Evolutionary conservation across 1,140 invertebrate genomes (phyloP).

Genomic region (Bombus superbus): DNA sequence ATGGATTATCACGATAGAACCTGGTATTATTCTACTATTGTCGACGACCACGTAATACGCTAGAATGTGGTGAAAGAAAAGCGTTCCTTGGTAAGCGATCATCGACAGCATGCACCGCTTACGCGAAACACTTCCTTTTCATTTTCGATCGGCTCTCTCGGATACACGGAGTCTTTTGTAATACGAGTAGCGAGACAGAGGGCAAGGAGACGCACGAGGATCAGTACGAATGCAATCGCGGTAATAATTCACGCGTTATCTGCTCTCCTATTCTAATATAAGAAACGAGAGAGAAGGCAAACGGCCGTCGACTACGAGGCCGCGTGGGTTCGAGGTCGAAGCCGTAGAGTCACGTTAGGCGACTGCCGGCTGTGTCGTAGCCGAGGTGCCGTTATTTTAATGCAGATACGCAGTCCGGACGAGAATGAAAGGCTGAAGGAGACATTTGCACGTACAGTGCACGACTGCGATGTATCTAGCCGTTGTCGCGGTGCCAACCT

Average conservation of each 20-base stretch:
- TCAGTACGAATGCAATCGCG: conserved; percentile 38
- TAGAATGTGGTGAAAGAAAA: neutral
- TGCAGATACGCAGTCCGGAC: conserved; percentile 65
- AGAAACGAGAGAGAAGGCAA: conserved; percentile 34
- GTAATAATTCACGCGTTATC: conserved; percentile 48
- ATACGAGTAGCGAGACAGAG: neutral
- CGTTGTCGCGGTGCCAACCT: conserved; percentile 17
- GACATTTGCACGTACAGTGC: conserved; percentile 56
- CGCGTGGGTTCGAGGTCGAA: conserved; percentile 69
- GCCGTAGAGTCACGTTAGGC: conserved; percentile 67
- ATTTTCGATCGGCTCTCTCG: neutral
- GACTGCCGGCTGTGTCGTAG: conserved; percentile 64
- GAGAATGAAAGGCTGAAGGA: conserved; percentile 68
- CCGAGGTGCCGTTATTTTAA: conserved; percentile 70
- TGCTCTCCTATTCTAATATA: conserved; percentile 41
- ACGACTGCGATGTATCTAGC: conserved; percentile 36
- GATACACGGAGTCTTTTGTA: neutral
- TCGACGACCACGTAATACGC: too few species aligned
- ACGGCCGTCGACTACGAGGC: conserved; percentile 44
- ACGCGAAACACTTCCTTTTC: neutral
- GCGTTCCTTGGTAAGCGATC: conserved; percentile 22
- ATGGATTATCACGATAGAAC: conserved; percentile 21
- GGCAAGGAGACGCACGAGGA: neutral
- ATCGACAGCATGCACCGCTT: too few species aligned
- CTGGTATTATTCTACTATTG: neutral